Evolutionary conservation across 2,797 vertebrate species (phyloP).

Genomic region (Hippoglossus hippoglossus): DNA sequence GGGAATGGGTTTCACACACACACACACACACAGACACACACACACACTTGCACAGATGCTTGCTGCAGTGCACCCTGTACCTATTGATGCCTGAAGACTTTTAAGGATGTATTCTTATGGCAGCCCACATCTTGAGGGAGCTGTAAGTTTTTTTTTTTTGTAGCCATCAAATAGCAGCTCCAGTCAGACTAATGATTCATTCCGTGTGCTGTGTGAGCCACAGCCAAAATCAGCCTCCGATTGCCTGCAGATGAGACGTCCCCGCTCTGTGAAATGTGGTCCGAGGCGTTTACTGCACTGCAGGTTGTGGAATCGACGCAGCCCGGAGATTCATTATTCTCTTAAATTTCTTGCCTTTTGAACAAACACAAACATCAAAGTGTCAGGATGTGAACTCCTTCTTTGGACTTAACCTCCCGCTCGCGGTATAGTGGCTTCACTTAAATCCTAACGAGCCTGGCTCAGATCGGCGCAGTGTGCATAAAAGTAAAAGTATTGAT

Average conservation of each 20-base stretch:
- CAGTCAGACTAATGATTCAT: conserved; percentile 69
- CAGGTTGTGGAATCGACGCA: conserved; percentile 45
- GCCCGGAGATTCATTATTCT: conserved; percentile 65
- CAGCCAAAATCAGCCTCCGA: conserved; percentile 52
- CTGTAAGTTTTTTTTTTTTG: conserved; percentile 36
- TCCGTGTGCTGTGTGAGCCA: conserved; percentile 63
- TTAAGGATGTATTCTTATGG: conserved; percentile 36
- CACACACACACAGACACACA: conserved; percentile 9
- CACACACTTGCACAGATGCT: conserved; percentile 13
- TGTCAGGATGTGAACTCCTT: conserved; percentile 21
- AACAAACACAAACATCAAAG: conserved; percentile 56
- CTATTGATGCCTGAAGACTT: conserved; percentile 40
- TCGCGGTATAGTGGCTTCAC: conserved; percentile 17
- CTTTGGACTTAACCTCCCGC: conserved; percentile 21
- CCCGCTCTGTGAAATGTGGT: conserved; percentile 56
- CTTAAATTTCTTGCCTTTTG: conserved; percentile 40
- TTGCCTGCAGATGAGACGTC: conserved; percentile 59
- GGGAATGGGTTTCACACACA: conserved; percentile 39
- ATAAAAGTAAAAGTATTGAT: conserved; percentile 65
- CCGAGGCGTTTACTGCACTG: conserved; percentile 48
- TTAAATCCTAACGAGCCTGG: conserved; percentile 32
- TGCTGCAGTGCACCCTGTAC: conserved; percentile 41
- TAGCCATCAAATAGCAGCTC: conserved; percentile 39
- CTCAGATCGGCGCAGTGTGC: conserved; percentile 30
- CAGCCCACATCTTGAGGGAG: conserved; percentile 54